Conservation (phyloP, 2,888 invertebrate genomes). For the Plagodis pulveraria region DNA sequence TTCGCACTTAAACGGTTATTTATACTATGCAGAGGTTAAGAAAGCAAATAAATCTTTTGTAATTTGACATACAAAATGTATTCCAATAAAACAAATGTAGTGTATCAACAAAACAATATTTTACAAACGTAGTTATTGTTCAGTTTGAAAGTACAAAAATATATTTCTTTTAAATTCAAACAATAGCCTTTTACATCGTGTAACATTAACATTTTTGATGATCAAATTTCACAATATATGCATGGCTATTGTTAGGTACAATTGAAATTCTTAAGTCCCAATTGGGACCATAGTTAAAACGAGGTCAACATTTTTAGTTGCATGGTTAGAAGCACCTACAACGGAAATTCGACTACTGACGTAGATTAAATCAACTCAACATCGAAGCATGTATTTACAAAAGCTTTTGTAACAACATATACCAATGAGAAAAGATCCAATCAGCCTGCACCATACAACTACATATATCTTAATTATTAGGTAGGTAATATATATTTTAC, state of each 20-base stretch:
- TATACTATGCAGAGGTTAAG: too few species aligned
- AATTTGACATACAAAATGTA: slow-evolving; percentile 12
- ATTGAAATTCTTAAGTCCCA: slow-evolving; percentile 1
- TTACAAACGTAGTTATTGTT: slow-evolving; percentile 57
- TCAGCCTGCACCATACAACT: slow-evolving; percentile 3
- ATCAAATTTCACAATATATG: slow-evolving; percentile 55
- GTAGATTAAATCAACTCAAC: neutral
- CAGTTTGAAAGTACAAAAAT: slow-evolving; percentile 74
- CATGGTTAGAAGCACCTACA: slow-evolving; percentile 17
- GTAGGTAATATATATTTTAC: neutral
- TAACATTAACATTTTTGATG: slow-evolving; percentile 57
- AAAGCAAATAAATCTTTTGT: neutral
- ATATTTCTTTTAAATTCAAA: slow-evolving; percentile 62
- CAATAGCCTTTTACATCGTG: slow-evolving; percentile 63
- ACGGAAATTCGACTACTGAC: neutral
- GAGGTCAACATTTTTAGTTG: neutral
- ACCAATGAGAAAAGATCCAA: slow-evolving; percentile 9
- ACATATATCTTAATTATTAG: neutral
- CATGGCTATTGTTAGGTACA: slow-evolving; percentile 33
- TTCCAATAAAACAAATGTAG: slow-evolving; percentile 52
- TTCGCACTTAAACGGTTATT: too few species aligned
- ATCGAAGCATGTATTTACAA: slow-evolving; percentile 16
- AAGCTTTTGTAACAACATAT: slow-evolving; percentile 1
- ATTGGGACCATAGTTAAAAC: neutral
- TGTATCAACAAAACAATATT: slow-evolving; percentile 60